A percentile compares a stretch with the other conserved stretches of the same genome.
Conservation (phyloP, 2,797 vertebrate species). For the Sebastes steindachneri region DNA sequence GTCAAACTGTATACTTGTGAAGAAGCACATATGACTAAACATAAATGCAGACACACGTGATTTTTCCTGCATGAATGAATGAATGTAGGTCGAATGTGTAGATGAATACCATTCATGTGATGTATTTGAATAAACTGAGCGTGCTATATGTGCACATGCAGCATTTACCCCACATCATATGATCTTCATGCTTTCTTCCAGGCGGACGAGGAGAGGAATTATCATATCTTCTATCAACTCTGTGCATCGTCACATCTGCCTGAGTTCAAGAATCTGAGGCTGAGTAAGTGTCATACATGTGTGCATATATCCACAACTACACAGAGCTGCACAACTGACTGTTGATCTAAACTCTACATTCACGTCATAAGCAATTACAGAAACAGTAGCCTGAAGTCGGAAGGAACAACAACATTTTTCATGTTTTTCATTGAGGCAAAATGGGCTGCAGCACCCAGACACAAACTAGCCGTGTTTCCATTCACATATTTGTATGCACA, state of each 20-base stretch:
- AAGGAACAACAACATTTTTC: not conserved
- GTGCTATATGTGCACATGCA: not conserved
- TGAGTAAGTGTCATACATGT: conserved; percentile 81
- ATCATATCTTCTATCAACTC: conserved; percentile 98
- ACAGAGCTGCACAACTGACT: not conserved
- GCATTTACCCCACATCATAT: not conserved
- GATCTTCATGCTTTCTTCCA: conserved; percentile 73
- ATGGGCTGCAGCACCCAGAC: not conserved
- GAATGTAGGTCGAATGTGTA: not conserved
- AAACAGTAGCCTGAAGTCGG: not conserved
- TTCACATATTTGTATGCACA: no score
- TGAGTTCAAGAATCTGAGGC: conserved; percentile 90
- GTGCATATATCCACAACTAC: not conserved
- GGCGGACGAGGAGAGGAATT: conserved; percentile 99
- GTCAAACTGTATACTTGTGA: not conserved
- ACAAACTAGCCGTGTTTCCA: not conserved
- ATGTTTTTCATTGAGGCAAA: not conserved
- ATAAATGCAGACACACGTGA: not conserved
- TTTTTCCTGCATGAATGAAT: not conserved
- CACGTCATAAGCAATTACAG: not conserved
- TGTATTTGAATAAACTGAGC: not conserved
- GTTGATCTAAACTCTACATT: not conserved
- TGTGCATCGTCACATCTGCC: conserved; percentile 94
- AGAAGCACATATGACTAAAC: not conserved
- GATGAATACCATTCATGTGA: not conserved